Evolutionary conservation across 2,797 vertebrate genomes (phyloP), one percentile per base, ranked within the genome.

Genomic region (Tiaroga cobitis): DNA sequence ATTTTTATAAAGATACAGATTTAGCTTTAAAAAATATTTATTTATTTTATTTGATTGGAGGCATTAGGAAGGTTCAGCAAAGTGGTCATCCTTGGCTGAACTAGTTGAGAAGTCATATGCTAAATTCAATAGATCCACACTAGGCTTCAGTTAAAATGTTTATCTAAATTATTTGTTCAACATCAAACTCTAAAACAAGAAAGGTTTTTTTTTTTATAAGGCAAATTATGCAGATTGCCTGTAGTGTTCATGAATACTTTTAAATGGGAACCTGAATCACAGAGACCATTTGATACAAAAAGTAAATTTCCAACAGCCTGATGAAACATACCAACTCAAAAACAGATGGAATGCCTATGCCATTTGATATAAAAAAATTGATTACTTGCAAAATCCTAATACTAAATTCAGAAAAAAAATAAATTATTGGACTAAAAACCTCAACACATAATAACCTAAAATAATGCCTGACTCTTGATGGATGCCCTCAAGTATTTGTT

Each of bases 251-350:
- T n/a, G 13, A 11, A 43, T 43, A 43, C 41, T 43, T 43, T 43
- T 3, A 72, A 72, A 72, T 41, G 24, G 39, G 24, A 73, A 34
- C 21, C 2, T 75, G 26, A 49, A 54, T 21, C 65, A 83, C 65
- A 78, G 82, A 86, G 74, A 56, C 39, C 67, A 87, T 87, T 80
- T 86, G 59, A 85, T 76, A 19, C 76, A 75, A 85, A 91, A 92
- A 68, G 81, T 84, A 83, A 3, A 15, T 46, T 43, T 43, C 41
- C 13, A 43, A 43, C 11, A 46, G 43, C 43, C 46, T 49, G 46
- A 49, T 0, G 15, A 49, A 46, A 16, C 61, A n/a, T 59, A 59
- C 21, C 3, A 65, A 65, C 32, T 65, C 6, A 65, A 32, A 29
- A 65, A 29, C 26, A 16, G 26, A 63, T 59, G 21, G 3, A 24